Base-by-base conservation (phyloP, 2,797 vertebrate genomes). In the Phaenicophaeus curvirostris region DNA sequence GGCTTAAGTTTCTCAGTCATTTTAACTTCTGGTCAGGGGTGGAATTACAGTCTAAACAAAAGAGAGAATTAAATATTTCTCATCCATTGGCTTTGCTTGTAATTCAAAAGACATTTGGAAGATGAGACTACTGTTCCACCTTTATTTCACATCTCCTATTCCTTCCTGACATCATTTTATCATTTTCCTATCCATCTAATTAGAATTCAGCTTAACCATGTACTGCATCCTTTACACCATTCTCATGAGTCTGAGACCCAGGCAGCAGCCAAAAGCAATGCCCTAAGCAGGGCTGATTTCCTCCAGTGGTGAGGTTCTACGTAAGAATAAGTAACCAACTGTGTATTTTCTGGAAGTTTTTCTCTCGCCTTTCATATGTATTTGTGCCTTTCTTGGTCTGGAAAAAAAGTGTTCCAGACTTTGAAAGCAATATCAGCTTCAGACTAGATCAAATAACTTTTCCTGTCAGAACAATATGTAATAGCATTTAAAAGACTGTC, bases 31-130 rank as follows among this genome's bases (percentile, higher is more conserved):
- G 14, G 63, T 80, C 15, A 50, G 55, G 31, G 89, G 42, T 15
- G 0, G 1, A 51, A 71, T 2, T n/a, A 25, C 27, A 24, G 21
- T 37, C 13, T 8, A 3, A 80, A 23, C 14, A 71, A 27, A 24
- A 67, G 19, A 72, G 11, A 79, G 23, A 65, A 61, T 13, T 51
- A 73, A 94, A 63, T 5, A 17, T n/a, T 92, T 12, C 13, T 59
- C 71, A 8, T 48, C 4, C n/a, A 19, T 11, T 6, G 4, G 28
- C 11, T 69, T 85, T 30, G 31, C 0, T 0, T 24, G 11, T 28
- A 82, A 59, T 50, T 54, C 1, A 6, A 48, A 76, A 62, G 74
- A n/a, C 3, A 50, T 62, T 37, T 80, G 62, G 28, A 86, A 89
- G 21, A 62, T 37, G 11, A 77, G 28, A 54, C 19, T 48, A 17